Evolutionary conservation across 2,113 vertebrate genomes (phyloP).

Genomic region (Istiophorus platypterus): DNA sequence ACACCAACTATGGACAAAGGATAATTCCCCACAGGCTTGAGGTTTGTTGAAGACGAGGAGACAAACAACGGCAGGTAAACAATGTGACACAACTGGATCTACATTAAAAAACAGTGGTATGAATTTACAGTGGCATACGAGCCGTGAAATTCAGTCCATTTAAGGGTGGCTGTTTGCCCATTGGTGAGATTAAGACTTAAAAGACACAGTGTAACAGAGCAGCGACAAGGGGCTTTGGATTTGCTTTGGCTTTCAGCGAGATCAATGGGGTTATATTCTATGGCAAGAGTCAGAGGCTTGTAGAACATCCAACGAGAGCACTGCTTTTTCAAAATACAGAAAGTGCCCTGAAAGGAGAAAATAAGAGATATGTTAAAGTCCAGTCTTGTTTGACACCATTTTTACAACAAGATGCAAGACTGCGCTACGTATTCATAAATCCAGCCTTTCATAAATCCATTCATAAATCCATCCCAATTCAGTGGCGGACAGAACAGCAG

Average conservation of each 20-base stretch:
- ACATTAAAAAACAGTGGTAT: conserved; percentile 8
- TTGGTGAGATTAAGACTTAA: conserved; percentile 75
- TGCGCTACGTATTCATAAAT: background rate
- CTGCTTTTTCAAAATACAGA: conserved; percentile 14
- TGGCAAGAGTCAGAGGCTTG: conserved; percentile 53
- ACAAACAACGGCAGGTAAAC: conserved; percentile 20
- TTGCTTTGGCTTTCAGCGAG: conserved; percentile 55
- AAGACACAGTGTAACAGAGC: conserved; percentile 67
- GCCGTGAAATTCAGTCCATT: conserved; percentile 63
- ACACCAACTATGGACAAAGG: conserved; percentile 19
- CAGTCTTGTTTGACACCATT: background rate
- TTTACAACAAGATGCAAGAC: background rate
- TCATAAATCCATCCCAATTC: conserved; percentile 5
- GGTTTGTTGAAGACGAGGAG: conserved; percentile 15
- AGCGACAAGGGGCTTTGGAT: conserved; percentile 65
- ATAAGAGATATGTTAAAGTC: background rate
- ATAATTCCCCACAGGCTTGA: conserved; percentile 9
- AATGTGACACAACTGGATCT: background rate
- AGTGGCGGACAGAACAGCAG: background rate
- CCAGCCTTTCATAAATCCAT: background rate
- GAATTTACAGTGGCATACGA: conserved; percentile 45
- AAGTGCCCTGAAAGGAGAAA: conserved; percentile 1
- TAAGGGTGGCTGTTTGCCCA: conserved; percentile 65
- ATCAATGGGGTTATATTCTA: conserved; percentile 61
- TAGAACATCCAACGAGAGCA: conserved; percentile 35